Percentiles rank a stretch among this genome's conserved stretches.
These are phyloP conservation scores for Cotesia congregata DNA, from an alignment of 2,888 invertebrate species.

Conservation along the genomic window DNA sequence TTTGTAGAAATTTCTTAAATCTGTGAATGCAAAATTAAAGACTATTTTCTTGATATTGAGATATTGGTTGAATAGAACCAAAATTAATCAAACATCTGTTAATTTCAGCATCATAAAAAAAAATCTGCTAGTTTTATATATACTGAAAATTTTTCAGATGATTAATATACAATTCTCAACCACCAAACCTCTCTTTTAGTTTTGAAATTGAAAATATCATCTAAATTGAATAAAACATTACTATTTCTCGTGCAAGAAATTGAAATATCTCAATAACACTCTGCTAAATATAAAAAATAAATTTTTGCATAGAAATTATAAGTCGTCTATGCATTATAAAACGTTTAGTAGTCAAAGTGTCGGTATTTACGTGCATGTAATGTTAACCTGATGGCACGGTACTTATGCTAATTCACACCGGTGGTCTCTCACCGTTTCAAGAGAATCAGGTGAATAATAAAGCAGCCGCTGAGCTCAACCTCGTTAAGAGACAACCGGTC, in stretches of 20 bases:
- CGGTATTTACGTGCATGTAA: conserved; percentile 46
- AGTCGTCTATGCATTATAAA: conserved; percentile 22
- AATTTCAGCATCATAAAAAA: no score
- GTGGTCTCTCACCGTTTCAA: conserved; percentile 45
- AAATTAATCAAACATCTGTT: no score
- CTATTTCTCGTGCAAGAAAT: background rate
- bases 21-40: no score
- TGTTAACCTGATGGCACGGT: conserved; percentile 48
- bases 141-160: no score
- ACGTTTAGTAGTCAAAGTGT: background rate
- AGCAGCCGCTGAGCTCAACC: conserved; percentile 43
- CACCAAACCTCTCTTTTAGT: no score
- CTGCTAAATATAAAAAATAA: background rate
- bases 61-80: no score
- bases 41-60: no score
- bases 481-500: conserved; percentile 43
- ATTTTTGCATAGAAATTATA: background rate
- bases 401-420: conserved; percentile 54
- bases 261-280: background rate
- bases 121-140: no score
- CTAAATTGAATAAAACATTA: background rate
- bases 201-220: no score
- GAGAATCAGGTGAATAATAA: conserved; percentile 50
- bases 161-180: no score
- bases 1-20: no score